phyloP scores from a whole-genome alignment of 1,140 invertebrate genomes.

The Drosophila obscura region DNA sequence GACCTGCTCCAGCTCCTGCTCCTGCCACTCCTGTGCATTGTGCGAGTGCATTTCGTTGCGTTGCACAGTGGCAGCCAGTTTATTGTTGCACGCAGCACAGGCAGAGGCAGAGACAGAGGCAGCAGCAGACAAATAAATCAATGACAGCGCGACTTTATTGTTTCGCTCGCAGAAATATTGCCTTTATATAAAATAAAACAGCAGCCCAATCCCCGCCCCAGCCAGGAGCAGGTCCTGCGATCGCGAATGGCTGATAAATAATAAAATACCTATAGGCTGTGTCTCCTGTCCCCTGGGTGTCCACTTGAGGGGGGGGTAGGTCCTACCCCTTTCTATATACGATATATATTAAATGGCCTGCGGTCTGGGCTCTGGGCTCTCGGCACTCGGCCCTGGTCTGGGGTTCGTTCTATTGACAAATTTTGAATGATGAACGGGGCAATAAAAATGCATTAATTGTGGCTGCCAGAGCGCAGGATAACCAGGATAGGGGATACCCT shows the following conservation, averaged over 20 bases:
- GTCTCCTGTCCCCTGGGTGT: constrained; percentile 20
- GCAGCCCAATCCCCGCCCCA: constrained; percentile 8
- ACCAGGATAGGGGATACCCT: too few species aligned
- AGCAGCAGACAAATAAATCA: constrained; percentile 79
- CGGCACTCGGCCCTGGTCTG: constrained; percentile 65
- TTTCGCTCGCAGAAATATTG: constrained; percentile 82
- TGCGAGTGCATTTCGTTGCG: constrained; percentile 75
- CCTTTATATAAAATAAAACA: constrained; percentile 79
- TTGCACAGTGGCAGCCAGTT: constrained; percentile 58
- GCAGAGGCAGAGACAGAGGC: too few species aligned
- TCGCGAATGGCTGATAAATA: constrained; percentile 70
- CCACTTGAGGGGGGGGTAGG: not conserved
- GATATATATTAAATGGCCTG: constrained; percentile 71
- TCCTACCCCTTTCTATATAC: constrained; percentile 15
- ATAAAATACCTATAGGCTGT: constrained; percentile 78
- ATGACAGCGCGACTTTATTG: constrained; percentile 82
- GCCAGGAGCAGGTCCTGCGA: constrained; percentile 33
- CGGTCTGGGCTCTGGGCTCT: constrained; percentile 69
- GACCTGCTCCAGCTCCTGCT: not conserved
- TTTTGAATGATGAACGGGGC: constrained; percentile 74
- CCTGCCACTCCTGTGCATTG: constrained; percentile 54
- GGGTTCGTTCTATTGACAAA: constrained; percentile 69
- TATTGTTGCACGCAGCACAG: constrained; percentile 69
- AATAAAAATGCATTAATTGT: constrained; percentile 76
- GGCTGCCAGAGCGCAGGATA: constrained; percentile 10